These are phyloP conservation scores for Bombus picipes DNA, from an alignment of 1,140 invertebrate genomes.

Conservation along the genomic window DNA sequence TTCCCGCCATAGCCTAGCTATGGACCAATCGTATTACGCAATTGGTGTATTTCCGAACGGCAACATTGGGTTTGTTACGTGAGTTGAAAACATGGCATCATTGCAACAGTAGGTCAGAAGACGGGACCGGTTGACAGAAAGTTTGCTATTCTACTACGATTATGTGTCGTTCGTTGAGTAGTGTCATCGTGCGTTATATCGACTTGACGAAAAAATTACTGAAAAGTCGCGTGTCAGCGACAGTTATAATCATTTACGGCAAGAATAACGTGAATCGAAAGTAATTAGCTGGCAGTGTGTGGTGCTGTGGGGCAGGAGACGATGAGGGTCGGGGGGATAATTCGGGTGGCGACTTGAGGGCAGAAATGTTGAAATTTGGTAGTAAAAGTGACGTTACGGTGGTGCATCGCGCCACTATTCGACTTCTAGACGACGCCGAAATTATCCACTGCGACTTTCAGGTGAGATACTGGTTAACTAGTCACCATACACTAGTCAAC, in stretches of 20 bases:
- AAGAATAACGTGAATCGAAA: conserved; percentile 30
- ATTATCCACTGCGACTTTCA: conserved; percentile 97
- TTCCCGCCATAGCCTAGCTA: neutral
- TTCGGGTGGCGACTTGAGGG: conserved; percentile 75
- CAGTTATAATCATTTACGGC: neutral
- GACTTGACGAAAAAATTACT: conserved; percentile 35
- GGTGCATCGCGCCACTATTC: conserved; percentile 96
- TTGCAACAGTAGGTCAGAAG: conserved; percentile 41
- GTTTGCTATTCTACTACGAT: conserved; percentile 61
- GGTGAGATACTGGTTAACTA: conserved; percentile 84
- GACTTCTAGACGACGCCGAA: conserved; percentile 96
- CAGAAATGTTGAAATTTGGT: conserved; percentile 88
- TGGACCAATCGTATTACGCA: neutral
- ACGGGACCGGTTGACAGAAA: conserved; percentile 59
- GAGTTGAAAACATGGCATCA: conserved; percentile 51
- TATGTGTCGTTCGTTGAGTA: conserved; percentile 58
- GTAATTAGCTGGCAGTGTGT: conserved; percentile 72
- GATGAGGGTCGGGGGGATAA: conserved; percentile 72
- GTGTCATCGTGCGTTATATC: conserved; percentile 51
- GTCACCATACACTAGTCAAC: no score
- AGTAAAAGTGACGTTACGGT: conserved; percentile 92
- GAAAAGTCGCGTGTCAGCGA: conserved; percentile 43
- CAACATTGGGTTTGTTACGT: conserved; percentile 40
- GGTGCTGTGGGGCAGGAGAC: conserved; percentile 75
- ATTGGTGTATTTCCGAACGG: conserved; percentile 2